Percentiles rank a stretch among this genome's conserved stretches.
Evolutionary conservation across 2,113 vertebrate genomes (phyloP).

Genomic region (Tinamus guttatus): DNA sequence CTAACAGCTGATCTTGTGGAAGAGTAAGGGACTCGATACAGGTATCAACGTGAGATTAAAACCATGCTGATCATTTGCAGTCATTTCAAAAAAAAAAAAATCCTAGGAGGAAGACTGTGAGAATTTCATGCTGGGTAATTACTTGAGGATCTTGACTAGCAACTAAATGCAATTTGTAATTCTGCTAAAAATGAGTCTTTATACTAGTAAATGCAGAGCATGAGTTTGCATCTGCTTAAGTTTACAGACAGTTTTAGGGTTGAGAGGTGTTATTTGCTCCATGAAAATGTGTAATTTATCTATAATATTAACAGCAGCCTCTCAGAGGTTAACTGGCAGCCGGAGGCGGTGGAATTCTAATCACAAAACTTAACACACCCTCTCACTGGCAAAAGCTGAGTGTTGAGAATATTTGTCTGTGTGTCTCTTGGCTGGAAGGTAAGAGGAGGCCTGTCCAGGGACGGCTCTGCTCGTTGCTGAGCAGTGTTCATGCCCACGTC

Average conservation of each 20-base stretch:
- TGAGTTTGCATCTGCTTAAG: not conserved
- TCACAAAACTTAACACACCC: not conserved
- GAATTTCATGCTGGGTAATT: not conserved
- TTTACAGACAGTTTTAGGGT: not conserved
- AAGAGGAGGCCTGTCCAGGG: not conserved
- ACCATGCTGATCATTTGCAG: not conserved
- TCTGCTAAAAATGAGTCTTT: not conserved
- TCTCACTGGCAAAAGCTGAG: not conserved
- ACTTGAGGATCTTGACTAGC: not conserved
- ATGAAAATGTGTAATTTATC: not conserved
- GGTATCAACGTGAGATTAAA: not conserved
- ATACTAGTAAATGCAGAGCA: not conserved
- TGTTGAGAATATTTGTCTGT: not conserved
- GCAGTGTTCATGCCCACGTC: not conserved
- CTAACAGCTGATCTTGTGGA: not conserved
- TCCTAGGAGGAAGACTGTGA: not conserved
- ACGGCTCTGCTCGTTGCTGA: too few species aligned
- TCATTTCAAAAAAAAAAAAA: not conserved
- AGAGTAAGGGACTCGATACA: not conserved
- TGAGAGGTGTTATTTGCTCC: not conserved
- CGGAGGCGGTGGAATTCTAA: not conserved
- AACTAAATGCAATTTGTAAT: not conserved
- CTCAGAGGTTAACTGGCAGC: not conserved
- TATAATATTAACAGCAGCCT: not conserved
- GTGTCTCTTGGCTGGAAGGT: not conserved